phyloP scores from a whole-genome alignment of 2,888 invertebrate genomes.

The Eupithecia abbreviata region DNA sequence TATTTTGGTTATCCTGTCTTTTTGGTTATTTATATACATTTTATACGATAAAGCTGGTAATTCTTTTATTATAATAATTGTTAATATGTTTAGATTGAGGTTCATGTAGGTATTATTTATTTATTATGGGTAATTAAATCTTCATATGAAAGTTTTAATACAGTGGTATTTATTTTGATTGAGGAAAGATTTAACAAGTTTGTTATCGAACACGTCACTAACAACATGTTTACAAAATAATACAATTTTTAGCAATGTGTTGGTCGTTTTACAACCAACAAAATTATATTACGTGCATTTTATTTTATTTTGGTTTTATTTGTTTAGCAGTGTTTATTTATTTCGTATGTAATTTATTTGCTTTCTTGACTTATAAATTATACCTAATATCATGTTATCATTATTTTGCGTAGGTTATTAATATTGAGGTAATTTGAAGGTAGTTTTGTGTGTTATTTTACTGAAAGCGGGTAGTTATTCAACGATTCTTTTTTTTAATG shows the following conservation, averaged over 20 bases:
- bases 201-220: slow-evolving; percentile 33
- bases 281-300: slow-evolving; percentile 60
- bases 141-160: not conserved
- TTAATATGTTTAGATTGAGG: not conserved
- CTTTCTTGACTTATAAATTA: not conserved
- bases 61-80: not conserved
- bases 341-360: not conserved
- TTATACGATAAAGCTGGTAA: not conserved
- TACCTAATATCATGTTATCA: not conserved
- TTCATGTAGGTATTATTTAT: not conserved
- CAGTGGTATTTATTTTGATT: not conserved
- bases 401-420: not conserved
- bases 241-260: slow-evolving; percentile 57
- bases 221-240: slow-evolving; percentile 61
- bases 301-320: slow-evolving; percentile 23
- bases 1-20: not conserved
- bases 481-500: not conserved
- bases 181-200: slow-evolving; percentile 1
- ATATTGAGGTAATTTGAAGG: not conserved
- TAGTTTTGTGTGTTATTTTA: not conserved
- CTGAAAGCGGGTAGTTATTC: not conserved
- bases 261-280: slow-evolving; percentile 56
- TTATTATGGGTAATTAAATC: not conserved
- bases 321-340: slow-evolving; percentile 5
- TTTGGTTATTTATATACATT: not conserved